Evolutionary conservation across 2,797 vertebrate genomes (phyloP), one percentile per base, ranked within the genome.

Genomic region (Sebastes steindachneri): DNA sequence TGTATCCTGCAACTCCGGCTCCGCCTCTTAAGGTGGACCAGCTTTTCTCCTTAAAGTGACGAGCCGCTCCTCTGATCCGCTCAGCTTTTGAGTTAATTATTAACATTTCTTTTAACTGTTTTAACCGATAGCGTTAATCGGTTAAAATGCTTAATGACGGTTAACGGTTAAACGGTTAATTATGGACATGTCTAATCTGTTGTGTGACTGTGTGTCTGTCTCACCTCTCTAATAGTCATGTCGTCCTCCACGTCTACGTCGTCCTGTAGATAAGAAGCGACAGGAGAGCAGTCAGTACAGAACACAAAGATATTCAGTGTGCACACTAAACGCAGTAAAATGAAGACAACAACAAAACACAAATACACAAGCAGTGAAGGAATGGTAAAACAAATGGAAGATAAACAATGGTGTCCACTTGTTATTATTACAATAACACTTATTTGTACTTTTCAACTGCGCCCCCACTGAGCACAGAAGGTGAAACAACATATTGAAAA

Each of bases 211-310:
- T 15, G 12, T 45, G 65, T 58, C 23, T 9, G 17, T 57, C 93
- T 94, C 82, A 97, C 96, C 95, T 97, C 96, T 93, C 94, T 93
- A 35, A 95, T 87, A 12, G 96, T 96, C 96, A 97, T 96, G 89
- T 96, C 95, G 12, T 96, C 96, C 45, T 96, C 96, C 67, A 95
- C 73, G 25, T 96, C 96, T 9, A 82, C 92, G 21, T 96, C 95
- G 28, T 97, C 95, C 95, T 96, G 89, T 28, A 57, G 58, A 82
- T 5, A 55, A 26, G 45, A 68, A 80, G 53, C 25, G 4, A 80
- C 15, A 60, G 26, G 14, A 81, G 45, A 85, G 28, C 9, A 59
- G 57, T 87, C 17, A 85, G 75, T 19, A 54, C 21, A 75, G 23
- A 33, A 8, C 19, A 63, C 15, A 62, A 3, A 75, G 2, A 63